phyloP scores from a whole-genome alignment of 2,113 vertebrate genomes.

The Macrotis lagotis region DNA sequence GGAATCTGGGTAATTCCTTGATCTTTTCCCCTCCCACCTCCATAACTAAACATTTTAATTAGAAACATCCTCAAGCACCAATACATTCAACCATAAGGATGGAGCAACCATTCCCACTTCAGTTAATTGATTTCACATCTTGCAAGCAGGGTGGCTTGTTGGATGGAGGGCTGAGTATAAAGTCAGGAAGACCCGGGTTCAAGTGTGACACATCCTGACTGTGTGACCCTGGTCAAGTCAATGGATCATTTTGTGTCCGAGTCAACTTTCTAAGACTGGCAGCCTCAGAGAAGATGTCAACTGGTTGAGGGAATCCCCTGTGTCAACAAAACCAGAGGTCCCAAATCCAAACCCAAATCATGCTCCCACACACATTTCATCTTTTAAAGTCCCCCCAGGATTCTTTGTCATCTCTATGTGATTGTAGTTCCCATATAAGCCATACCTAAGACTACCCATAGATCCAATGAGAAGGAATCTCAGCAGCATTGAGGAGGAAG shows the following conservation, averaged over 20 bases:
- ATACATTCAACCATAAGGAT: neutral
- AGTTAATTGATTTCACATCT: neutral
- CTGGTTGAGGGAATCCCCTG: neutral
- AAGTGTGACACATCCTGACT: neutral
- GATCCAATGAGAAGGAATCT: neutral
- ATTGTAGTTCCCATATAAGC: neutral
- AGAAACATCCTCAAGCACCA: neutral
- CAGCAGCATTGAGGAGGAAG: neutral
- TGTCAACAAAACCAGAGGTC: neutral
- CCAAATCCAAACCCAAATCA: neutral
- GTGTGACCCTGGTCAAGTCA: accelerated
- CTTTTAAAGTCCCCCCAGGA: neutral
- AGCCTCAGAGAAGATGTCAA: too few relatives aligned
- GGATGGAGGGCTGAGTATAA: accelerated
- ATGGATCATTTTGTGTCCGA: neutral
- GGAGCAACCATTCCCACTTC: too few relatives aligned
- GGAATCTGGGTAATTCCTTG: too few relatives aligned
- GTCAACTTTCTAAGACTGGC: too few relatives aligned
- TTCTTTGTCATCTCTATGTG: neutral
- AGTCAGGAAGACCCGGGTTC: neutral
- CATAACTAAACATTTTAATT: neutral
- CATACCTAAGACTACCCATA: neutral
- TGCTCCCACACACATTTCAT: too few relatives aligned
- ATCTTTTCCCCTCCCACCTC: neutral
- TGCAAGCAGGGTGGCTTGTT: too few relatives aligned